Evolutionary conservation across 2,888 invertebrate species (phyloP).

Genomic region (Apodemia mormo): DNA sequence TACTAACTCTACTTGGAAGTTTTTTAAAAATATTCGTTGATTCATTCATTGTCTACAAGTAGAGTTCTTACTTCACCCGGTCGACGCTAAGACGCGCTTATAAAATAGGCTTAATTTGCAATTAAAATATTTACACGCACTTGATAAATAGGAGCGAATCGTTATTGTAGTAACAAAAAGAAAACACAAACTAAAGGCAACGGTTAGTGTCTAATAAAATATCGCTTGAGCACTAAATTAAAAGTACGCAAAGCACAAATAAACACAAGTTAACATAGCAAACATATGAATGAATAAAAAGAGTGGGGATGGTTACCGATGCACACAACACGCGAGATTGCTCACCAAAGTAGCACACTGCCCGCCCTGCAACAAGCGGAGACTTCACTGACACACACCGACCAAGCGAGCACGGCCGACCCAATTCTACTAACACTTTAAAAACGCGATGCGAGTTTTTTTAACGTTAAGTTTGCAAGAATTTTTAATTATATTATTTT

Average conservation of each 20-base stretch:
- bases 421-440: not conserved
- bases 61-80: no score
- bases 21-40: no score
- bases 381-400: constrained; percentile 63
- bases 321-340: constrained; percentile 97
- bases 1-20: no score
- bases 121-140: no score
- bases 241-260: constrained; percentile 10
- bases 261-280: constrained; percentile 46
- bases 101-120: no score
- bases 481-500: no score
- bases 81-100: no score
- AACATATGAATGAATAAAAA: constrained; percentile 81
- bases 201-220: not conserved
- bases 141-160: no score
- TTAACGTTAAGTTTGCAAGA: not conserved
- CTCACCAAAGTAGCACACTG: constrained; percentile 97
- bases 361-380: constrained; percentile 89
- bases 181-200: not conserved
- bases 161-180: no score
- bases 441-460: not conserved
- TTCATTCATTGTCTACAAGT: no score
- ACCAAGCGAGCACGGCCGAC: constrained; percentile 28
- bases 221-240: not conserved
- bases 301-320: constrained; percentile 94